Percentiles rank a stretch among this genome's conserved stretches.
Evolutionary conservation across 2,113 vertebrate species (phyloP).

Genomic region (Thinocorus orbignyianus): DNA sequence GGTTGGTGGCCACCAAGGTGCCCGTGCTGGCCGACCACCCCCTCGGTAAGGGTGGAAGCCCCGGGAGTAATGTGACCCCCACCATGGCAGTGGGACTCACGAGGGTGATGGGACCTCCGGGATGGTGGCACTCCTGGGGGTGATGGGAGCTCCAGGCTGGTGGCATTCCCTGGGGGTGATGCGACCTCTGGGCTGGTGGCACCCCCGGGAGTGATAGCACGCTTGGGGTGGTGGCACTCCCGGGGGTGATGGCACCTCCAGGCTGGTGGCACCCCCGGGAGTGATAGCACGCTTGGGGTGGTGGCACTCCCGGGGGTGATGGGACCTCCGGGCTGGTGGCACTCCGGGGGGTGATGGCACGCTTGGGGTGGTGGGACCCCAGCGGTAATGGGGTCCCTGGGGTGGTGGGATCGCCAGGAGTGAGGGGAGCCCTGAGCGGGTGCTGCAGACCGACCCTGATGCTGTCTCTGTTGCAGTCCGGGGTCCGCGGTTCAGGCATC

Average conservation of each 20-base stretch:
- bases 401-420: background rate
- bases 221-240: too few species aligned
- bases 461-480: slow-evolving; percentile 70
- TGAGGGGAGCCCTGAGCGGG: background rate
- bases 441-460: too few species aligned
- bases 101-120: too few species aligned
- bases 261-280: too few species aligned
- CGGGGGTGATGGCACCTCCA: background rate
- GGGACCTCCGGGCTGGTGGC: background rate
- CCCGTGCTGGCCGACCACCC: slow-evolving; percentile 83
- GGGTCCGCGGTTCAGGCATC: slow-evolving; percentile 79
- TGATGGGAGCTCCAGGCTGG: too few species aligned
- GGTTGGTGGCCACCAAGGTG: slow-evolving; percentile 70
- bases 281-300: background rate
- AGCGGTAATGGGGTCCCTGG: too few species aligned
- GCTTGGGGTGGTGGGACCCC: too few species aligned
- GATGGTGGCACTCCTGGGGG: background rate
- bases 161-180: too few species aligned
- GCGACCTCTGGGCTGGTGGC: background rate
- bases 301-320: too few species aligned
- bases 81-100: background rate
- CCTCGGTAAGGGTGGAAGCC: slow-evolving; percentile 77
- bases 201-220: background rate
- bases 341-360: background rate
- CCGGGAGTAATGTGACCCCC: background rate